phyloP scores from a whole-genome alignment of 1,140 invertebrate genomes.

The Conopomorpha cramerella region DNA sequence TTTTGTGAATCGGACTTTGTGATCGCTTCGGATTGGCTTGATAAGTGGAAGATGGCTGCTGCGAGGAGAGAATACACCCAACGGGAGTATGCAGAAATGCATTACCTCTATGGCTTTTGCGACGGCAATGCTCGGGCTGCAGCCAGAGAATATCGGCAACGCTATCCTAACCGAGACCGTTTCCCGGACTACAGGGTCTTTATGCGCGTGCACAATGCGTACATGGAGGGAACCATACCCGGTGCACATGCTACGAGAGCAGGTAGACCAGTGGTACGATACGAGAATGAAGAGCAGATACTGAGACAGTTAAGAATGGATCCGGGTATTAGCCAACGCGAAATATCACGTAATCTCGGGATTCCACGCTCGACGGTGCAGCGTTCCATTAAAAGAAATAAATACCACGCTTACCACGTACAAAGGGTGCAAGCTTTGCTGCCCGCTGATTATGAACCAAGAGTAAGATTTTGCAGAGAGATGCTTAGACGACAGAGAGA shows the following conservation, averaged over 20 bases:
- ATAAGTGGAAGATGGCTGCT: too few species aligned
- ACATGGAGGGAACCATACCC: conserved; percentile 8
- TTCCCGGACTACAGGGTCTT: too few species aligned
- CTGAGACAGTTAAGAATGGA: too few species aligned
- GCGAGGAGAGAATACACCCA: too few species aligned
- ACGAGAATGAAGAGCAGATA: too few species aligned
- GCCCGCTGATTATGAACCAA: neutral
- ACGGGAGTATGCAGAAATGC: too few species aligned
- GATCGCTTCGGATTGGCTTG: too few species aligned
- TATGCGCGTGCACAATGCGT: conserved; percentile 5
- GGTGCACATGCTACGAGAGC: too few species aligned
- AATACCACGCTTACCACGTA: neutral
- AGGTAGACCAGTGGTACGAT: too few species aligned
- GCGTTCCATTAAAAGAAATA: neutral
- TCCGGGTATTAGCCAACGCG: neutral
- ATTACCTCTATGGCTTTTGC: conserved; percentile 9
- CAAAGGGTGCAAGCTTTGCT: neutral
- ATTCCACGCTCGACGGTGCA: conserved; percentile 1
- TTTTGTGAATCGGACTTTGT: too few species aligned
- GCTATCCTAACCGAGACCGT: conserved; percentile 7
- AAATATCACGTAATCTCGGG: neutral
- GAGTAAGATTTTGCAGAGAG: neutral
- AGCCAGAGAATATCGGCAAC: conserved; percentile 9
- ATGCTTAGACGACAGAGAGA: neutral
- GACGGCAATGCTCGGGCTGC: conserved; percentile 6